Evolutionary conservation across 2,888 invertebrate genomes (phyloP), one percentile per base, ranked within the genome.

Genomic region (Mimumesa dahlbomi): DNA sequence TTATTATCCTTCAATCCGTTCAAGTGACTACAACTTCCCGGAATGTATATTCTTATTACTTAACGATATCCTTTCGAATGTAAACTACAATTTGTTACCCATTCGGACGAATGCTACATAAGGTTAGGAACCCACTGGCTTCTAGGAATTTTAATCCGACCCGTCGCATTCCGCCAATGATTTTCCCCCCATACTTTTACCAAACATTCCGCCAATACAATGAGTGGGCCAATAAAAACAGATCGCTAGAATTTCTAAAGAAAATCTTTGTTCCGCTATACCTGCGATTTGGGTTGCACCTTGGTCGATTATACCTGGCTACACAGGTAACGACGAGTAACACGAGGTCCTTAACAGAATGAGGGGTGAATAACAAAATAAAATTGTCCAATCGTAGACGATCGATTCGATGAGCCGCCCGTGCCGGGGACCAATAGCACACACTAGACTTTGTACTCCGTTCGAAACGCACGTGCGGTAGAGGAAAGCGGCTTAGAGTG

Each of bases 391-490:
- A 61, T 69, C 22, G 21, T 13, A 31, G 38, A 2, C 0, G 0
- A 1, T 1, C 9, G 31, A 16, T 14, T 13, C 13, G 42, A 49
- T 45, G 48, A 38, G 40, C 43, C n/a, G 36, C 49, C 49, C 11
- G 18, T 22, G 11, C 2, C 9, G 38, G 3, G 3, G 22, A 46
- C 75, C 76, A 75, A 76, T 75, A 52, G 2, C 3, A 29, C 22
- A 29, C 45, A 50, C 50, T 63, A 77, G 69, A 80, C 82, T 83
- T 84, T 77, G 81, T 83, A 81, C 83, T 70, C 72, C 74, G 73
- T 82, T 80, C 84, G 82, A 84, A 84, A 84, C 81, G 80, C 84
- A 84, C 84, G 84, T 84, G 84, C 82, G 76, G 63, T 16, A 62
- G 61, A 77, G 73, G 71, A 75, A 64, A 81, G 77, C 72, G 77